A percentile compares a stretch with the other conserved stretches of the same genome.
Evolutionary conservation across 2,888 invertebrate species (phyloP).

Genomic region (Acrobasis suavella): DNA sequence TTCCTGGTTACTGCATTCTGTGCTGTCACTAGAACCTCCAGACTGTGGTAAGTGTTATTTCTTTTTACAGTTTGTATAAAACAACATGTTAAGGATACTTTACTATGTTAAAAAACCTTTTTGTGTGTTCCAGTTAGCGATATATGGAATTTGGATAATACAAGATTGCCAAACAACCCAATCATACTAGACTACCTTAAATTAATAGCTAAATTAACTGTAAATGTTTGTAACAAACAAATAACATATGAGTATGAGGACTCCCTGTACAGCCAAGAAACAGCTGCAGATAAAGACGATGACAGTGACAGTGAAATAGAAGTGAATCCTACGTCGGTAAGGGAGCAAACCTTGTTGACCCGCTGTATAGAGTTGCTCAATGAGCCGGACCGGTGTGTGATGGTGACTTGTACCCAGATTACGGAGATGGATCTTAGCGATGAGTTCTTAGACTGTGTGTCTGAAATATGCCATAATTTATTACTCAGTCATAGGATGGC

Average conservation of each 20-base stretch:
- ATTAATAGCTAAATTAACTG: conserved; percentile 69
- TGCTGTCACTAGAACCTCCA: conserved; percentile 85
- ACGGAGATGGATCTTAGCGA: conserved; percentile 74
- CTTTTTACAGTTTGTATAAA: not conserved
- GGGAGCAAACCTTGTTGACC: conserved; percentile 73
- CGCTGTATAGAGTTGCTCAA: conserved; percentile 86
- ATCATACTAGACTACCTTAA: conserved; percentile 67
- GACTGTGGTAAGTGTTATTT: conserved; percentile 82
- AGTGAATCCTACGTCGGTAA: conserved; percentile 69
- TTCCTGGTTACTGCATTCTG: conserved; percentile 86
- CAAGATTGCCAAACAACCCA: conserved; percentile 81
- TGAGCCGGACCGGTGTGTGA: conserved; percentile 73
- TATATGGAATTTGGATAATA: conserved; percentile 74
- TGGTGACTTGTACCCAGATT: conserved; percentile 73
- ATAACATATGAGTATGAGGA: conserved; percentile 71
- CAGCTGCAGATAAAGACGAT: conserved; percentile 78
- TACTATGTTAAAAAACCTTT: not conserved
- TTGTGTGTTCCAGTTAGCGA: conserved; percentile 64
- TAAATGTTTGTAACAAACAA: conserved; percentile 72
- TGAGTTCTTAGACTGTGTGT: conserved; percentile 85
- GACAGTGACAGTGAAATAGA: conserved; percentile 83
- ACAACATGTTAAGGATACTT: no score
- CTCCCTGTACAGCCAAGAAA: conserved; percentile 72
- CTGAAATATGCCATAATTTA: conserved; percentile 91
- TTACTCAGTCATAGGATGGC: conserved; percentile 91